Percentiles rank a stretch among this genome's conserved stretches.
phyloP scores from a whole-genome alignment of 2,888 invertebrate genomes.

The Priapulus caudatus region DNA sequence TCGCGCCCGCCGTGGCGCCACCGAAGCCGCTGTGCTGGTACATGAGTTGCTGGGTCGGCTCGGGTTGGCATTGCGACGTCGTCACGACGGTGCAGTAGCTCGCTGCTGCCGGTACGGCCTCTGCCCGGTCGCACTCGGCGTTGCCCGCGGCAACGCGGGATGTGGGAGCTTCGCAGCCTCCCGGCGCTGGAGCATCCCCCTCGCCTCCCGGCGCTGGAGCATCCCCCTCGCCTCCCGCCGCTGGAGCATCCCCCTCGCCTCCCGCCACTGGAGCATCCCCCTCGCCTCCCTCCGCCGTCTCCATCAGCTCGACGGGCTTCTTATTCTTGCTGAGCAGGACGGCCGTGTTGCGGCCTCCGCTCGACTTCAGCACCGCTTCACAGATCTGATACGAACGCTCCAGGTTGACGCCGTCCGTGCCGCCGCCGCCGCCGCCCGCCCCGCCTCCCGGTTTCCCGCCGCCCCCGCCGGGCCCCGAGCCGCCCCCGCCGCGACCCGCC shows the following conservation, averaged over 20 bases:
- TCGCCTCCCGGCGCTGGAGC: background rate
- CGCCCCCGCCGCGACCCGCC: too few relatives aligned
- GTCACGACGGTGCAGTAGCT: background rate
- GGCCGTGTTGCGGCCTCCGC: conserved; percentile 45
- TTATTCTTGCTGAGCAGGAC: background rate
- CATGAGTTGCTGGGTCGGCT: too few relatives aligned
- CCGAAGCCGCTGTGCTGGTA: too few relatives aligned
- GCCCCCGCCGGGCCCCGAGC: background rate
- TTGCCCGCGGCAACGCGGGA: background rate
- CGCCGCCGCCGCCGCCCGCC: conserved; percentile 19
- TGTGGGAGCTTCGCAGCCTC: too few relatives aligned
- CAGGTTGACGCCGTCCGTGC: conserved; percentile 56
- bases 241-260: too few relatives aligned
- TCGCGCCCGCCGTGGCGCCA: background rate
- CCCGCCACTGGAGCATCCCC: too few relatives aligned
- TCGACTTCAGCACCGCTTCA: conserved; percentile 69
- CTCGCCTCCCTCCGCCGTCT: background rate
- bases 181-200: too few relatives aligned
- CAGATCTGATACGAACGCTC: conserved; percentile 85
- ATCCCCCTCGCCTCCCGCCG: background rate
- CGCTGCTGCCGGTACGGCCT: background rate
- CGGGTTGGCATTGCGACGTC: too few relatives aligned
- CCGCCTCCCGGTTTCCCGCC: background rate
- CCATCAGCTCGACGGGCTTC: background rate
- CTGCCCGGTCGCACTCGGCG: too few relatives aligned